A percentile compares a stretch with the other conserved stretches of the same genome.
Evolutionary conservation across 2,113 vertebrate species (phyloP).

Genomic region (Pica pica): DNA sequence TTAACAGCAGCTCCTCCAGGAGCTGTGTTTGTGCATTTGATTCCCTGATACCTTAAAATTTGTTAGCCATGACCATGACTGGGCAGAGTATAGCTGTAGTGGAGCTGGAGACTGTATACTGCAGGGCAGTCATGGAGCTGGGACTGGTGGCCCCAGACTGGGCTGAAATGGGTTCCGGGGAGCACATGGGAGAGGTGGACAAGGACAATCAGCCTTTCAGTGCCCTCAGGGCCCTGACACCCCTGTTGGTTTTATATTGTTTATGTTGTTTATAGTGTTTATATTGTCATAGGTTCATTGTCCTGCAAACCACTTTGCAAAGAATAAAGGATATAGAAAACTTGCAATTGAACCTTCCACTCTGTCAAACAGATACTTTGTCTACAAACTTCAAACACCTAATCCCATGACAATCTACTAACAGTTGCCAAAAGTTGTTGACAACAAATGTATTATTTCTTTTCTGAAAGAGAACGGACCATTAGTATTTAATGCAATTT

Average conservation of each 20-base stretch:
- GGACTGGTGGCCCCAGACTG: background rate
- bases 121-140: too few relatives aligned
- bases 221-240: background rate
- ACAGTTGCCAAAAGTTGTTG: background rate
- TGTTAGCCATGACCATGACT: background rate
- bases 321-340: background rate
- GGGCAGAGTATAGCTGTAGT: background rate
- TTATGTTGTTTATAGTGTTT: too few relatives aligned
- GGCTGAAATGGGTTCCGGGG: background rate
- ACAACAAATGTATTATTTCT: background rate
- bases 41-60: background rate
- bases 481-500: background rate
- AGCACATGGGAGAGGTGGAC: accelerated
- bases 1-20: background rate
- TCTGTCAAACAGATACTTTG: background rate
- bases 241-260: background rate
- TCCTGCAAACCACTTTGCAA: background rate
- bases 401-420: background rate
- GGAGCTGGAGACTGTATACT: background rate
- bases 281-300: background rate
- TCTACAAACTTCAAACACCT: background rate
- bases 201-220: background rate
- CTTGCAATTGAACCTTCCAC: background rate
- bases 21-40: background rate
- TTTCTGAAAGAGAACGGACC: background rate